Evolutionary conservation across 2,888 invertebrate species (phyloP).

Genomic region (Luperina testacea): DNA sequence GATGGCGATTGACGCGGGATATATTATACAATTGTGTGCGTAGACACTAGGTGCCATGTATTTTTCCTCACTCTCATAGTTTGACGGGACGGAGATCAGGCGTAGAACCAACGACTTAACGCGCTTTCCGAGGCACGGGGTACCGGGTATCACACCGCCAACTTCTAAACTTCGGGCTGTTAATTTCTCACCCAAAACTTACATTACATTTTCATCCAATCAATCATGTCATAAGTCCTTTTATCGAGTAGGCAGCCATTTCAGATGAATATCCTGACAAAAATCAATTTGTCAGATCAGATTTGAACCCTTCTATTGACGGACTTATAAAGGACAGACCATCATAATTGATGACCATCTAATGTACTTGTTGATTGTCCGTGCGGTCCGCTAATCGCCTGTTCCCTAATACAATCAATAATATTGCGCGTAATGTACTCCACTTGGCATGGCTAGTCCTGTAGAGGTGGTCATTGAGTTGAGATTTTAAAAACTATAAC

Average conservation of each 20-base stretch:
- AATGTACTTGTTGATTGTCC: constrained; percentile 58
- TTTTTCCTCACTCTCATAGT: neutral
- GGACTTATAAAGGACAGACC: neutral
- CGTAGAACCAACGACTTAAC: neutral
- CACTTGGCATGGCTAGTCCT: neutral
- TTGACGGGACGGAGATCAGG: neutral
- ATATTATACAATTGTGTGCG: neutral
- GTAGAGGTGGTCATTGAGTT: neutral
- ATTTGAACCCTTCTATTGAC: constrained; percentile 13
- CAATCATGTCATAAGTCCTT: neutral
- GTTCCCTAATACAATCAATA: constrained; percentile 43
- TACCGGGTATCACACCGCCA: neutral
- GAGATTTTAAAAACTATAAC: neutral
- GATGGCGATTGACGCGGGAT: too few species aligned
- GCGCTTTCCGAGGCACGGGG: neutral
- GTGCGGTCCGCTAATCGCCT: constrained; percentile 29
- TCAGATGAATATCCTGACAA: constrained; percentile 7
- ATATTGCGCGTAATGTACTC: constrained; percentile 24
- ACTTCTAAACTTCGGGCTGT: neutral
- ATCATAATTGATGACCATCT: constrained; percentile 39
- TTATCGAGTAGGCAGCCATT: neutral
- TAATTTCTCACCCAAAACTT: neutral
- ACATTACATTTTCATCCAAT: neutral
- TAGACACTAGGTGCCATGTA: neutral
- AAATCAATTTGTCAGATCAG: constrained; percentile 32